These are phyloP conservation scores for Drosophila sechellia DNA, from an alignment of 1,140 invertebrate genomes.

Conservation along the genomic window DNA sequence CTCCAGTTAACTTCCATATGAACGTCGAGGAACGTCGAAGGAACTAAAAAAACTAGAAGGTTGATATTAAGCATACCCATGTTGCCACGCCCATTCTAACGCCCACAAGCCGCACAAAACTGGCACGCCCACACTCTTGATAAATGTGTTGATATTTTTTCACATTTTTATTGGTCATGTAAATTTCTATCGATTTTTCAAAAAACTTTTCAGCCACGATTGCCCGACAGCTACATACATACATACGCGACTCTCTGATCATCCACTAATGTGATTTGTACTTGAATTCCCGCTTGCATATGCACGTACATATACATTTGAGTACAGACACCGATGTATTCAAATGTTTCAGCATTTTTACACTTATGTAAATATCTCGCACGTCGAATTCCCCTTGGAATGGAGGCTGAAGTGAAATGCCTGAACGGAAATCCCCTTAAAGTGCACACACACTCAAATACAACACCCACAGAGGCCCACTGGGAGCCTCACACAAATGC, in stretches of 20 bases:
- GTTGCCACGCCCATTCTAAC: too few relatives aligned
- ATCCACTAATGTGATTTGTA: conserved; percentile 77
- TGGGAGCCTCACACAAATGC: background rate
- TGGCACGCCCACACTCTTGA: too few relatives aligned
- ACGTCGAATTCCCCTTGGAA: conserved; percentile 37
- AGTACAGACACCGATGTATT: conserved; percentile 9
- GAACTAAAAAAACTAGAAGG: background rate
- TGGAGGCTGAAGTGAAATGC: conserved; percentile 29
- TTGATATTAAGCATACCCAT: background rate
- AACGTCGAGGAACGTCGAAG: background rate
- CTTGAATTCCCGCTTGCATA: conserved; percentile 44
- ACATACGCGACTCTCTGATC: conserved; percentile 34
- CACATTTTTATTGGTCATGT: too few relatives aligned
- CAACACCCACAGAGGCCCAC: conserved; percentile 5
- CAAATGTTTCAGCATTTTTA: conserved; percentile 59
- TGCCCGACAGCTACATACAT: conserved; percentile 17
- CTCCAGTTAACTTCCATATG: background rate
- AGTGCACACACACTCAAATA: conserved; percentile 30
- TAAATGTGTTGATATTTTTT: too few relatives aligned
- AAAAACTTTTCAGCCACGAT: conserved; percentile 34
- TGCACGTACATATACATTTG: background rate
- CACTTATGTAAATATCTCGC: conserved; percentile 19
- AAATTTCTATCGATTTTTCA: too few relatives aligned
- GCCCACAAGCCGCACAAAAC: too few relatives aligned
- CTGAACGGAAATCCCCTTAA: conserved; percentile 17